Base-by-base conservation (phyloP, 1,140 invertebrate species). In the Onthophagus taurus region DNA sequence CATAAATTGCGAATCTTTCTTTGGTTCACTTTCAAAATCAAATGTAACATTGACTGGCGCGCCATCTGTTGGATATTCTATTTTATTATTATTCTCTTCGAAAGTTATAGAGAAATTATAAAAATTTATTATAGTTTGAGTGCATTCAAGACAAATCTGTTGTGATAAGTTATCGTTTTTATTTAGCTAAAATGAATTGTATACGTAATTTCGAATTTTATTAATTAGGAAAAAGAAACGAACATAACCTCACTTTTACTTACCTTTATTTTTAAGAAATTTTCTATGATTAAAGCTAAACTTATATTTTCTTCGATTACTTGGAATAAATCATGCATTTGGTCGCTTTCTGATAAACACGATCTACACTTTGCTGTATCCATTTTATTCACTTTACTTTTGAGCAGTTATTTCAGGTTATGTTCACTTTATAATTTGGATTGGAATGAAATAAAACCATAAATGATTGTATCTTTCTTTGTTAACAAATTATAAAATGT, bases 361-460 rank as follows among this genome's bases (percentile, higher is more conserved):
- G 45, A 31, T 14, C 45, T 31, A 16, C 45, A 47, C 29, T 24
- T 42, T n/a, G n/a, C n/a, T n/a, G n/a, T n/a, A n/a, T n/a, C n/a
- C n/a, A n/a, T n/a, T n/a, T n/a, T n/a, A n/a, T n/a, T n/a, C n/a
- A n/a, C n/a, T n/a, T n/a, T n/a, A n/a, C n/a, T n/a, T n/a, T n/a
- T n/a, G n/a, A n/a, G n/a, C n/a, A n/a, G n/a, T n/a, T n/a, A n/a
- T n/a, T n/a, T n/a, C n/a, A n/a, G n/a, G n/a, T n/a, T n/a, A n/a
- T n/a, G n/a, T n/a, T n/a, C n/a, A n/a, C n/a, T n/a, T n/a, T n/a
- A n/a, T n/a, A n/a, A n/a, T n/a, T n/a, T n/a, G n/a, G n/a, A n/a
- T n/a, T n/a, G n/a, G n/a, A n/a, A n/a, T n/a, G n/a, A n/a, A n/a
- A n/a, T n/a, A n/a, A n/a, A n/a, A n/a, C n/a, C n/a, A n/a, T n/a